Base-by-base conservation (phyloP, 2,888 invertebrate species). In the Drosophila paranaensis region DNA sequence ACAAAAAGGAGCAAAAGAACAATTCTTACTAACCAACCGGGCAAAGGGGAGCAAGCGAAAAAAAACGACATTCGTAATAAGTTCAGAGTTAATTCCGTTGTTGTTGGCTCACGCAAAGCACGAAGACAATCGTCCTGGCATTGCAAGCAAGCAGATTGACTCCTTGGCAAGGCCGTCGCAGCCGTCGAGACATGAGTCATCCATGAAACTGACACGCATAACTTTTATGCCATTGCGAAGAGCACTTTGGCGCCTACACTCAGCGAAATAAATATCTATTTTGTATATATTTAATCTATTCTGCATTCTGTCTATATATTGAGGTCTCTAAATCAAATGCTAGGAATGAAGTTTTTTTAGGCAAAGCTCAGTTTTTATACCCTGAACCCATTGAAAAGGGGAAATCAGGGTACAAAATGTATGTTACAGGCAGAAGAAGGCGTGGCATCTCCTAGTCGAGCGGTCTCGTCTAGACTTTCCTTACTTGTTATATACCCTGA, bases 71-170 rank as follows among this genome's bases (percentile, higher is more conserved):
- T 67, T 65, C 71, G 71, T 60, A 65, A 61, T 71, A 71, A 72
- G 69, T 78, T 79, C 53, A 39, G 60, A 79, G 76, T 71, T 78
- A 78, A 78, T 68, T 79, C 57, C 62, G 71, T 79, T 54, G 62
- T 57, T 61, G 58, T 66, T 61, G 42, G 33, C 58, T 56, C 65
- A 60, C 53, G 51, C 64, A 46, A 46, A 25, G 33, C 40, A 14
- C 57, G 25, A 57, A 58, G 57, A 67, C 60, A 65, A 40, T 37
- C 13, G 50, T 54, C 48, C 33, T 54, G 33, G 42, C 54, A 33
- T 16, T 51, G 43, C 43, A 10, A 20, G 42, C 43, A 11, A n/a
- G n/a, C 54, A 57, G 50, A 54, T 39, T 50, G 66, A 66, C 63
- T 74, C 74, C 77, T 77, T 74, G 25, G 70, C 70, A 77, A 77